Base-by-base conservation (phyloP, 2,797 vertebrate species). In the Pseudochaenichthys georgianus region DNA sequence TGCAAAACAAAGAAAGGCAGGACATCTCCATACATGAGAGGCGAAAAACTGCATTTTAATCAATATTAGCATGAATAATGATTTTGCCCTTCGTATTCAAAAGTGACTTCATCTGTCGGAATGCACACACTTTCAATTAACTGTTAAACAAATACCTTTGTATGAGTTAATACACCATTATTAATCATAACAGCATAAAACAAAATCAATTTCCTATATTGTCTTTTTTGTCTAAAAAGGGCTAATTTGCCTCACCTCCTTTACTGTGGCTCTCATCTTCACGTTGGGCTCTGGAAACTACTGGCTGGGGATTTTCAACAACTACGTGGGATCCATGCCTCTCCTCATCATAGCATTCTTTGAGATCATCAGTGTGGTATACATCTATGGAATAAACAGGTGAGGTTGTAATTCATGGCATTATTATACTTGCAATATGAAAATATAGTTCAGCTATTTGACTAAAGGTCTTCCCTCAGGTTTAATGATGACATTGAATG, bases 221-320 rank as follows among this genome's bases (percentile, higher is more conserved):
- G 65, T 34, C 64, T 31, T 31, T 21, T 51, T 23, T 67, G 19
- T 76, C 9, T 0, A 46, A 55, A 15, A 66, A 97, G 96, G 95
- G 45, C 60, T 96, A 53, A 90, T 93, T 13, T 96, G 96, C 64
- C 70, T 97, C 21, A n/a, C 65, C 46, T 94, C 84, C 64, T 95
- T 97, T 77, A 16, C 84, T 48, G 17, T 77, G 17, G 93, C 94
- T 43, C 90, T 95, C 21, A 92, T 95, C 77, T 97, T 97, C 75
- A 95, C 95, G 0, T 58, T 96, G 93, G 90, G 92, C 66, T 96
- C 96, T 0, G 96, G 97, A 13, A 96, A 90, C 88, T 97, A 96
- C 85, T 97, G 96, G 96, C 91, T 97, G 12, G 94, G 93, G 78
- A 90, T 96, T 79, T 97, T 97, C 51, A 96, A 96, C 88, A 94